These are phyloP conservation scores for Chionis minor DNA, from an alignment of 2,113 vertebrate species.

Conservation along the genomic window DNA sequence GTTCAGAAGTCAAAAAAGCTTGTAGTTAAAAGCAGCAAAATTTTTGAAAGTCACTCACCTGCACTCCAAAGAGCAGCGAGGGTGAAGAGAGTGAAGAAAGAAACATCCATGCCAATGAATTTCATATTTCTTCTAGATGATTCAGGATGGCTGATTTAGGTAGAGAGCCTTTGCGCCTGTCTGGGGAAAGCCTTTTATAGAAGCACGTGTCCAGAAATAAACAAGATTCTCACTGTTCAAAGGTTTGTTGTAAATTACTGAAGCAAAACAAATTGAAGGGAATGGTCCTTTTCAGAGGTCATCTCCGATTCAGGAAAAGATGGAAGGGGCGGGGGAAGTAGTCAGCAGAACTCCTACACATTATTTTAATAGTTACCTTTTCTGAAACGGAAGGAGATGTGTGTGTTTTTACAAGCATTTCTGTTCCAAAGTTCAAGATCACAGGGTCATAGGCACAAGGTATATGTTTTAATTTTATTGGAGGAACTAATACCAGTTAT, in stretches of 20 bases:
- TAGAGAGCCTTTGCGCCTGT: background rate
- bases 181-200: background rate
- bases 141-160: background rate
- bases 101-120: background rate
- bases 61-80: background rate
- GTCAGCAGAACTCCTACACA: background rate
- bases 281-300: background rate
- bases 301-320: background rate
- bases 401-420: background rate
- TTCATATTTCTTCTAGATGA: slow-evolving; percentile 5
- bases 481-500: background rate
- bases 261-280: background rate
- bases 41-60: slow-evolving; percentile 36
- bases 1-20: background rate
- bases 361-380: background rate
- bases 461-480: background rate
- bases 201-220: background rate
- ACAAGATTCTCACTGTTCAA: background rate
- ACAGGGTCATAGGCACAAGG: background rate
- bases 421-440: slow-evolving; percentile 29
- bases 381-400: background rate
- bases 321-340: background rate
- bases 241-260: slow-evolving; percentile 39
- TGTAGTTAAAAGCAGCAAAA: background rate
- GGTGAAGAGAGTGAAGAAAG: background rate